A percentile compares a stretch with the other conserved stretches of the same genome.
Conservation (phyloP, 2,888 invertebrate genomes). For the Paralinhomoeus sp. region DNA sequence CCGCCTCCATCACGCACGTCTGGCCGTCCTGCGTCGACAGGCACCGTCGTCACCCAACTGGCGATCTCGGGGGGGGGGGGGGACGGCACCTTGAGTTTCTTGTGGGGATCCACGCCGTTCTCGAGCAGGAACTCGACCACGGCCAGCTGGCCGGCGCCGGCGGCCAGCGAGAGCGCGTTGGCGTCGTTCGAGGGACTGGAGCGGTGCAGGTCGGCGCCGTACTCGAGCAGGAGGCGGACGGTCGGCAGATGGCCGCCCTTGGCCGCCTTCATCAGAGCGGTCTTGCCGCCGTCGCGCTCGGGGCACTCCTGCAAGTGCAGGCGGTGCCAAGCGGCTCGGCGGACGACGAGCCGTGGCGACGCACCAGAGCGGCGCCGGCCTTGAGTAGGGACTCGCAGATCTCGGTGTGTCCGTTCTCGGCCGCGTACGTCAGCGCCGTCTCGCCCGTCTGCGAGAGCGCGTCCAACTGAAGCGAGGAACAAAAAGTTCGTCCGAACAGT, state of each 20-base stretch:
- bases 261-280: slow-evolving; percentile 94
- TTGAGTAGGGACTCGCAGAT: slow-evolving; percentile 74
- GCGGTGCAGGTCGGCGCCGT: slow-evolving; percentile 63
- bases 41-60: not conserved
- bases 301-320: too few relatives aligned
- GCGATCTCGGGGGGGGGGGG: not conserved
- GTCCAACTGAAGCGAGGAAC: slow-evolving; percentile 26
- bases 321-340: too few relatives aligned
- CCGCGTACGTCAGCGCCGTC: slow-evolving; percentile 85
- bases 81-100: slow-evolving; percentile 55
- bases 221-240: slow-evolving; percentile 74
- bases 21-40: slow-evolving; percentile 54
- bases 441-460: slow-evolving; percentile 83
- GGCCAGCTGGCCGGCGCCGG: slow-evolving; percentile 69
- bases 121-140: slow-evolving; percentile 75
- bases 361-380: slow-evolving; percentile 59
- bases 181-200: slow-evolving; percentile 77
- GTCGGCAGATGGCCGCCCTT: slow-evolving; percentile 85
- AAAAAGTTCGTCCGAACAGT: too few relatives aligned
- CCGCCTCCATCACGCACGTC: slow-evolving; percentile 92
- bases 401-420: slow-evolving; percentile 94
- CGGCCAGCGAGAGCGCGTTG: slow-evolving; percentile 81
- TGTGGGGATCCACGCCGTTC: slow-evolving; percentile 76
- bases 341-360: too few relatives aligned
- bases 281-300: too few relatives aligned